Evolutionary conservation across 2,113 vertebrate genomes (phyloP), one percentile per base, ranked within the genome.

Genomic region (Columba janthina): DNA sequence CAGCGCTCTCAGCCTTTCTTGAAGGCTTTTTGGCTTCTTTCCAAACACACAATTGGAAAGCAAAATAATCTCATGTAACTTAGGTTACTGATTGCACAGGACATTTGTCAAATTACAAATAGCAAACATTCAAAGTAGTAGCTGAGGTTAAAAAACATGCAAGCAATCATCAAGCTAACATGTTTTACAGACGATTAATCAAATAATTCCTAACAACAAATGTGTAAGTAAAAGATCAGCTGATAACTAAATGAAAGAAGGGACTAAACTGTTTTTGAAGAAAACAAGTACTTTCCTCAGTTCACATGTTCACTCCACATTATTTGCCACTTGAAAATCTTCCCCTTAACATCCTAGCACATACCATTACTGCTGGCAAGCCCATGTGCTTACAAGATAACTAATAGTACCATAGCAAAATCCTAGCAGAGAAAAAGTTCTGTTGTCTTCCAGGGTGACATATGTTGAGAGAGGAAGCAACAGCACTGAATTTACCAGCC

Each of bases 71-170:
- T 54, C 44, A 6, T 13, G 36, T 54, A 82, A 72, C 70, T 85
- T 65, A 58, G 61, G 74, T 72, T 62, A 62, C 62, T 54, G 76
- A 89, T 94, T 81, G 44, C 91, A 69, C 7, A 69, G 62, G 73
- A 73, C 44, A 29, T 94, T 92, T 82, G 50, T 76, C 84, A 89
- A 79, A 79, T 40, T 40, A 40, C 40, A 40, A 40, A 40, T 40
- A 40, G 40, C 40, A 40, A 40, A 40, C 40, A 40, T 40, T 40
- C 40, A 40, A 40, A 40, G 40, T 14, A 40, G 40, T 40, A 92
- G 28, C 13, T 70, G 77, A 89, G 44, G 58, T 93, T 81, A 75
- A 88, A 95, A 95, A 94, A 73, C 40, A 81, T 16, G 54, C 29
- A 82, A 82, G 48, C 10, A 77, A 46, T 78, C 38, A 32, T 82